Evolutionary conservation across 2,113 vertebrate species (phyloP).

Genomic region (Pedetes capensis): DNA sequence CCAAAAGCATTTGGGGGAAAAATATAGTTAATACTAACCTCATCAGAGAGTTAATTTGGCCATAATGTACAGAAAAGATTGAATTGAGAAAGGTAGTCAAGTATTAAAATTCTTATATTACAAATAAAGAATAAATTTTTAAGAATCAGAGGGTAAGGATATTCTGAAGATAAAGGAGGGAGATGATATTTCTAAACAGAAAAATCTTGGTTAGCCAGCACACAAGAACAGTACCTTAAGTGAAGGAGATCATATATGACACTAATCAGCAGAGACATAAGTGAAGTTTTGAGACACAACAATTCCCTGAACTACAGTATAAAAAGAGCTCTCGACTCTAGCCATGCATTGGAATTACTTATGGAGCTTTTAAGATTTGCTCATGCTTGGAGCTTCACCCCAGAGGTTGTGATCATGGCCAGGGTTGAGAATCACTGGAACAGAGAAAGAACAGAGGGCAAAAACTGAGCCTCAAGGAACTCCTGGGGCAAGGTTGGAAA

Average conservation of each 20-base stretch:
- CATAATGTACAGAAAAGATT: not conserved
- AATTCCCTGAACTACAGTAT: slow-evolving; percentile 44
- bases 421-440: slow-evolving; percentile 19
- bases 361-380: slow-evolving; percentile 50
- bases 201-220: slow-evolving; percentile 9
- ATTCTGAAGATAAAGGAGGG: not conserved
- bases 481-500: slow-evolving; percentile 53
- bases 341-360: slow-evolving; percentile 9
- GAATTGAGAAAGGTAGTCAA: not conserved
- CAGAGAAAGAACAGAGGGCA: slow-evolving; percentile 51
- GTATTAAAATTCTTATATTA: not conserved
- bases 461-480: slow-evolving; percentile 43
- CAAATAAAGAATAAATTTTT: slow-evolving; percentile 28
- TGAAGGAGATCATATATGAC: slow-evolving; percentile 21
- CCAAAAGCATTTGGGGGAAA: not conserved
- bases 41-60: not conserved
- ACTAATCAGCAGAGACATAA: slow-evolving; percentile 52
- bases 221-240: not conserved
- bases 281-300: slow-evolving; percentile 27
- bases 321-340: slow-evolving; percentile 45
- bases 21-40: not conserved
- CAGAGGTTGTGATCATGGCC: slow-evolving; percentile 47
- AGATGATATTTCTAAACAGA: slow-evolving; percentile 32
- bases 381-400: slow-evolving; percentile 21
- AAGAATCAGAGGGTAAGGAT: not conserved